Conservation (phyloP, 2,113 vertebrate genomes). For the Vulpes vulpes region DNA sequence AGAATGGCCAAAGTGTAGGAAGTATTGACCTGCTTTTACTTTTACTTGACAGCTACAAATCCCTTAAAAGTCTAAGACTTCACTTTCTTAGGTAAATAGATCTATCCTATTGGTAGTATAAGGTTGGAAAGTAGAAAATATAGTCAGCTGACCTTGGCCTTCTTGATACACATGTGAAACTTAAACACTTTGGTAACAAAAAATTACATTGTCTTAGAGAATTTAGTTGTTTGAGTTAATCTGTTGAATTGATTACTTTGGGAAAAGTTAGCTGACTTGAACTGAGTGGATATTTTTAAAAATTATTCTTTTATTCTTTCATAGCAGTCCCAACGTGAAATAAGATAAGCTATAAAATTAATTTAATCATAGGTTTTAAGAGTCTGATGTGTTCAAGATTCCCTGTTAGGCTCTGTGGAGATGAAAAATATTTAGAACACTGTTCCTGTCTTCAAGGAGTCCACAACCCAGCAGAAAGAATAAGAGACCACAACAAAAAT, state of each 20-base stretch:
- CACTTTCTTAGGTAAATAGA: background rate
- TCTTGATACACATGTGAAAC: background rate
- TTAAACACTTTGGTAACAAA: background rate
- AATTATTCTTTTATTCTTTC: background rate
- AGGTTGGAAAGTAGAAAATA: background rate
- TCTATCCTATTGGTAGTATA: background rate
- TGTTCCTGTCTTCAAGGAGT: background rate
- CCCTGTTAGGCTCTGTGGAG: background rate
- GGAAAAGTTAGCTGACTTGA: background rate
- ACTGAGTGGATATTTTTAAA: constrained; percentile 16
- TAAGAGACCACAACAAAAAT: background rate
- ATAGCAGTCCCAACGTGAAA: background rate
- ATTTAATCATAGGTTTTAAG: background rate
- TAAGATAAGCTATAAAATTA: constrained; percentile 9
- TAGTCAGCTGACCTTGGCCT: background rate
- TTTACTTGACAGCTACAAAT: constrained; percentile 6
- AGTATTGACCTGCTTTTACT: background rate
- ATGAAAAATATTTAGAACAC: background rate
- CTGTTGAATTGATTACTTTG: constrained; percentile 7
- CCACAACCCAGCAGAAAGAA: background rate
- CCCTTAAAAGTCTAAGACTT: background rate
- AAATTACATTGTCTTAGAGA: background rate
- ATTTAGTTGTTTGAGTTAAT: background rate
- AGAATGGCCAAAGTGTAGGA: constrained; percentile 40
- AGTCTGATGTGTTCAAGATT: background rate